phyloP scores from a whole-genome alignment of 1,140 invertebrate genomes.

The Calliopsis andreniformis region DNA sequence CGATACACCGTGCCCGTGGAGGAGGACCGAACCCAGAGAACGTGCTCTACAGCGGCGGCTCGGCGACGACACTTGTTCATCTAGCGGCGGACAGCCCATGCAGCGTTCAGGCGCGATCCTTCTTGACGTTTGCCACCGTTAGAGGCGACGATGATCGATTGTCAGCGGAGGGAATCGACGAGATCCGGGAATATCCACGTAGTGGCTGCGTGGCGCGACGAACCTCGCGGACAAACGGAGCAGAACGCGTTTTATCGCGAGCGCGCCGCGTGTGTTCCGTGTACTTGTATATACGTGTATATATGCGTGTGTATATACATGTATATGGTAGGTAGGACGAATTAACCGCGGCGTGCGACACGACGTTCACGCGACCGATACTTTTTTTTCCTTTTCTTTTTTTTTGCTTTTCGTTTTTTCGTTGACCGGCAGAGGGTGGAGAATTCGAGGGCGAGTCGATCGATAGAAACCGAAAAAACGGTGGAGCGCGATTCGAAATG shows the following conservation, averaged over 20 bases:
- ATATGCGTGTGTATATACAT: constrained; percentile 24
- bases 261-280: constrained; percentile 34
- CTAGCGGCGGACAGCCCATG: constrained; percentile 42
- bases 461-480: constrained; percentile 32
- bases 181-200: constrained; percentile 61
- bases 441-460: constrained; percentile 23
- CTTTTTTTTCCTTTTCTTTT: too few species aligned
- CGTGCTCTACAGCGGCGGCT: constrained; percentile 34
- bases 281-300: constrained; percentile 6
- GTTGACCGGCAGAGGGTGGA: constrained; percentile 14
- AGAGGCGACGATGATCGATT: constrained; percentile 5
- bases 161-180: constrained; percentile 52
- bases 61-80: constrained; percentile 53
- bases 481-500: constrained; percentile 49
- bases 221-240: constrained; percentile 28
- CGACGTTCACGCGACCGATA: background rate
- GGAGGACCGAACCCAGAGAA: constrained; percentile 56
- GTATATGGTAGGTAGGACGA: background rate
- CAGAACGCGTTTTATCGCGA: constrained; percentile 33
- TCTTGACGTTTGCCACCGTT: constrained; percentile 17
- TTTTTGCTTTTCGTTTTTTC: too few species aligned
- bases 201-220: constrained; percentile 28
- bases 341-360: too few species aligned
- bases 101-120: constrained; percentile 20
- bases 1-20: constrained; percentile 68